Base-by-base conservation (phyloP, 2,888 invertebrate genomes). In the Glyphotaelius pellucidus region DNA sequence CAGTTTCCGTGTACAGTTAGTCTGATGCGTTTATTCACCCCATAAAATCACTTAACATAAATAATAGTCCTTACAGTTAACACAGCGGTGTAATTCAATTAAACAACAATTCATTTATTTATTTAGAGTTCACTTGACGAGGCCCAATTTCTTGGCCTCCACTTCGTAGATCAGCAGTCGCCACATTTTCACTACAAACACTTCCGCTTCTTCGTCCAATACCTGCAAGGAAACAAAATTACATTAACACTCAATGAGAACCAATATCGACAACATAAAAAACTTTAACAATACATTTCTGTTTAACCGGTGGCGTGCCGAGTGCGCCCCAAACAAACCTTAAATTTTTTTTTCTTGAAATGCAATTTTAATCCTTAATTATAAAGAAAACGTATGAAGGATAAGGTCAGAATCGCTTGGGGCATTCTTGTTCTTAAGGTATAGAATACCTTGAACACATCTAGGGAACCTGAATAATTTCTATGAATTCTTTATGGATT, bases 131-230 rank as follows among this genome's bases (percentile, higher is more conserved):
- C 91, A 92, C 88, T 92, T 92, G 42, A 91, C 91, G 83, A 99
- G 96, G 94, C 99, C 99, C 95, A 98, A 97, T 95, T 99, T 99
- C 96, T 99, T 99, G 92, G 99, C 99, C 97, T 99, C 99, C 94
- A 99, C 98, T 97, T 99, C 99, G 96, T 99, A 99, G 94, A 99
- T 99, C 93, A 99, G 97, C 94, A 99, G 97, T 94, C 99, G 97
- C 99, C 99, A 99, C 99, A 99, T 99, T 97, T 99, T 99, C 93
- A 99, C 99, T 94, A 99, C 99, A 96, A 99, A 99, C 94, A 99
- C 99, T 96, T 99, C 99, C 5, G 99, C 99, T 95, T 99, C 99
- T 95, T 99, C 99, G 95, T 99, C 99, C 94, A 99, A 97, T 94
- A 99, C 99, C 99, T 99, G 95, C 5, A 95, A 94, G 94, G 12